Evolutionary conservation across 2,113 vertebrate species (phyloP).

Genomic region (Tragulus kanchil): DNA sequence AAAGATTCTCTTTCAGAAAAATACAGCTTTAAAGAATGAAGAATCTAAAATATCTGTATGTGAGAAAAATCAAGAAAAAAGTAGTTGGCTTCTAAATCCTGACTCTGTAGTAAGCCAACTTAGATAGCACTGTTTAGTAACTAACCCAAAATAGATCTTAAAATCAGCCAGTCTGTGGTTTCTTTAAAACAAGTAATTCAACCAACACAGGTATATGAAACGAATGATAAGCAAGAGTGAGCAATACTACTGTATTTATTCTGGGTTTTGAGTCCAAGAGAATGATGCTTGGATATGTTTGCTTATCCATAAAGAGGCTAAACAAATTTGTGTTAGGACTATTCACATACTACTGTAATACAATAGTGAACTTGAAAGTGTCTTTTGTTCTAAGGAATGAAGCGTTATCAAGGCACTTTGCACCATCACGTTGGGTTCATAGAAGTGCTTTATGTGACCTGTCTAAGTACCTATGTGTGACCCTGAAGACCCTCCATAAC

Average conservation of each 20-base stretch:
- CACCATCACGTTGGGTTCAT: neutral
- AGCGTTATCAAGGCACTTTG: neutral
- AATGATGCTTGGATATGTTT: constrained; percentile 23
- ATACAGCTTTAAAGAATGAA: constrained; percentile 35
- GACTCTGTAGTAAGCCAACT: constrained; percentile 29
- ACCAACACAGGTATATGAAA: constrained; percentile 17
- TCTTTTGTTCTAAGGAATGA: neutral
- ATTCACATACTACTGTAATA: neutral
- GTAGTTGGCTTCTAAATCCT: neutral
- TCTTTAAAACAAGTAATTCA: constrained; percentile 50
- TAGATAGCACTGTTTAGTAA: constrained; percentile 61
- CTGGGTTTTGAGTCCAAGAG: constrained; percentile 6
- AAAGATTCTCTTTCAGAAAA: constrained; percentile 50
- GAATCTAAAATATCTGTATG: constrained; percentile 2
- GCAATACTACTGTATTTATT: constrained; percentile 46
- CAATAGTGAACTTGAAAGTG: neutral
- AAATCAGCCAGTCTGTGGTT: constrained; percentile 37
- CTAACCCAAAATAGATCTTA: constrained; percentile 51
- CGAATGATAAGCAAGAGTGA: constrained; percentile 48
- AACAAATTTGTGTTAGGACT: neutral
- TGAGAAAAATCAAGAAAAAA: constrained; percentile 50
- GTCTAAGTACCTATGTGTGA: neutral
- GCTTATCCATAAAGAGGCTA: neutral
- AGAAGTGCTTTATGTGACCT: neutral
- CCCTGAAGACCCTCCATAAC: neutral